phyloP scores from a whole-genome alignment of 2,797 vertebrate species.

The Falco novaeseelandiae region DNA sequence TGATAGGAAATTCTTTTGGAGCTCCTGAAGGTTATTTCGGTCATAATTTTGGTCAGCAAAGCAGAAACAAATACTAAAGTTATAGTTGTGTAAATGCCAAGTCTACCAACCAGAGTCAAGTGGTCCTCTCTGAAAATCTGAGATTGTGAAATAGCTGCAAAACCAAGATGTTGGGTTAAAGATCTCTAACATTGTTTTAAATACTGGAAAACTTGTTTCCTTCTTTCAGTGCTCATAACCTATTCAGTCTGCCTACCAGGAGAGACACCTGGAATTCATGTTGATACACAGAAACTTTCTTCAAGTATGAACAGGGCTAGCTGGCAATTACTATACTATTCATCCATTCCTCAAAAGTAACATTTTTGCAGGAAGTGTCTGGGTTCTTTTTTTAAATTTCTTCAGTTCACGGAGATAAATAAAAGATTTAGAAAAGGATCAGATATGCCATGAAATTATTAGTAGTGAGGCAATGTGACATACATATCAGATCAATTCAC shows the following conservation, averaged over 20 bases:
- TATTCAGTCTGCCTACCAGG: not conserved
- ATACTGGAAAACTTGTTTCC: not conserved
- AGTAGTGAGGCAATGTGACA: not conserved
- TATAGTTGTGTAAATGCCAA: not conserved
- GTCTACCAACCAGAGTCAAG: not conserved
- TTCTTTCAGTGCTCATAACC: not conserved
- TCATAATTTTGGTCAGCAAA: not conserved
- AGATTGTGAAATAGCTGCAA: not conserved
- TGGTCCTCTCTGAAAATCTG: not conserved
- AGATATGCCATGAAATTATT: not conserved
- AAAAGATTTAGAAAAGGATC: not conserved
- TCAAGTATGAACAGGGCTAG: not conserved
- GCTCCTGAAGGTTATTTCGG: not conserved
- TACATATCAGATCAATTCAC: not conserved
- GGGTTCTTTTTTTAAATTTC: not conserved
- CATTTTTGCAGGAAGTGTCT: not conserved
- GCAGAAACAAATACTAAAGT: not conserved
- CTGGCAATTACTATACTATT: not conserved
- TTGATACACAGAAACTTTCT: not conserved
- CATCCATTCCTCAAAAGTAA: not conserved
- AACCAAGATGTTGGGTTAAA: not conserved
- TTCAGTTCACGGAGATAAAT: not conserved
- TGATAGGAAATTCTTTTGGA: not conserved
- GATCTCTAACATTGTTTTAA: not conserved
- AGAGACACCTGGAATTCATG: not conserved